A percentile compares a stretch with the other conserved stretches of the same genome.
phyloP scores from a whole-genome alignment of 2,797 vertebrate species.

The Hippopotamyrus pictus region DNA sequence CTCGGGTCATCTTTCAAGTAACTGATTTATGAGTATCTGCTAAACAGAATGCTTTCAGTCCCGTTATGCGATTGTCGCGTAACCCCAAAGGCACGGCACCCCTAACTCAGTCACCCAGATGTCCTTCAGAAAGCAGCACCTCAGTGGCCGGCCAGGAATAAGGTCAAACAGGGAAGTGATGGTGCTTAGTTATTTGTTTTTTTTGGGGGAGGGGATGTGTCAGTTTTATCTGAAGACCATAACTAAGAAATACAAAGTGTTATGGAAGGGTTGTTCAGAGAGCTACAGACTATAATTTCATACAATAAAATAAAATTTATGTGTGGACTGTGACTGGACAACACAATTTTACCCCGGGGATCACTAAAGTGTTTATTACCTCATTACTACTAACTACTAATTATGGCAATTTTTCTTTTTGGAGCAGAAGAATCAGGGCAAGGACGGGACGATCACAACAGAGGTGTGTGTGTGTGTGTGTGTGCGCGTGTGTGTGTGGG shows the following conservation, averaged over 20 bases:
- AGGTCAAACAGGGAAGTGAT: neutral
- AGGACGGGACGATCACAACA: neutral
- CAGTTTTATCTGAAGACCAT: neutral
- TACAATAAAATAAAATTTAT: neutral
- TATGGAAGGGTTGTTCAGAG: neutral
- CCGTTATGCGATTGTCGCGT: neutral
- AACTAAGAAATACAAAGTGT: neutral
- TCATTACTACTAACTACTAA: neutral
- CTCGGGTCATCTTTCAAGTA: neutral
- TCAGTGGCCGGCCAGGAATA: neutral
- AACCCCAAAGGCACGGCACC: neutral
- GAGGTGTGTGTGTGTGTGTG: neutral
- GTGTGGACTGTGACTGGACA: neutral
- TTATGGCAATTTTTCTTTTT: neutral
- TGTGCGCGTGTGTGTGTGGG: no score
- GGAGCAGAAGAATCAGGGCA: neutral
- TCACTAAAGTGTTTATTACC: neutral
- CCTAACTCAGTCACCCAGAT: neutral
- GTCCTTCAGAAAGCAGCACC: neutral
- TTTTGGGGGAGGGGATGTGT: neutral
- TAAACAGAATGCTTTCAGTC: neutral
- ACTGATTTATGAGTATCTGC: neutral
- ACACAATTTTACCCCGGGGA: neutral
- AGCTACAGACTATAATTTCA: neutral
- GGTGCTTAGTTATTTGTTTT: neutral